Evolutionary conservation across 2,797 vertebrate genomes (phyloP).

Genomic region (Coregonus ussuriensis): DNA sequence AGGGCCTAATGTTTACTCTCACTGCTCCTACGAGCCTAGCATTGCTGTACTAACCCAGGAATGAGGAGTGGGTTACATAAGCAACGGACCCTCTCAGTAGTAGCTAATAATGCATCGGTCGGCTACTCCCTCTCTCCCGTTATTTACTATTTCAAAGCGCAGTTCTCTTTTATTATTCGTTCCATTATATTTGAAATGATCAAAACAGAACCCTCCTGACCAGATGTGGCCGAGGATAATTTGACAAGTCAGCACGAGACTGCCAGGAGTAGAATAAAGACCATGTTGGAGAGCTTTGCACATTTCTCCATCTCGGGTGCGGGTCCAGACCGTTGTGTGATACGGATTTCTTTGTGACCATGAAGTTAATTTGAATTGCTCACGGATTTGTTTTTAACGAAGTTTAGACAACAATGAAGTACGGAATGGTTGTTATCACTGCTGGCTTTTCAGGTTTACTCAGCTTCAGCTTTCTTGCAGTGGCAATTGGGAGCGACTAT

Average conservation of each 20-base stretch:
- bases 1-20: too few relatives aligned
- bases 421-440: constrained; percentile 65
- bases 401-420: constrained; percentile 39
- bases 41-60: too few relatives aligned
- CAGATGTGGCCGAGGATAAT: neutral
- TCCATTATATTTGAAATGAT: neutral
- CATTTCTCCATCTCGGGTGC: neutral
- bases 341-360: neutral
- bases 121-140: neutral
- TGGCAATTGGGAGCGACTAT: constrained; percentile 79
- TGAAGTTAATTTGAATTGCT: neutral
- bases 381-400: constrained; percentile 42
- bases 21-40: too few relatives aligned
- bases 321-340: neutral
- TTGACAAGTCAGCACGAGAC: neutral
- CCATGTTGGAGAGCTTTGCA: constrained; percentile 8
- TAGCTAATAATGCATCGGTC: neutral
- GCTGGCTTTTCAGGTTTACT: constrained; percentile 73
- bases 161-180: neutral
- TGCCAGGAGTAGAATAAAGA: neutral
- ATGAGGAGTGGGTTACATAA: neutral
- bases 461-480: constrained; percentile 77
- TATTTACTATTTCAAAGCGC: neutral
- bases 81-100: neutral
- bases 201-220: neutral